These are phyloP conservation scores for Micronycteris hirsuta DNA, from an alignment of 2,113 vertebrate genomes.

Conservation along the genomic window DNA sequence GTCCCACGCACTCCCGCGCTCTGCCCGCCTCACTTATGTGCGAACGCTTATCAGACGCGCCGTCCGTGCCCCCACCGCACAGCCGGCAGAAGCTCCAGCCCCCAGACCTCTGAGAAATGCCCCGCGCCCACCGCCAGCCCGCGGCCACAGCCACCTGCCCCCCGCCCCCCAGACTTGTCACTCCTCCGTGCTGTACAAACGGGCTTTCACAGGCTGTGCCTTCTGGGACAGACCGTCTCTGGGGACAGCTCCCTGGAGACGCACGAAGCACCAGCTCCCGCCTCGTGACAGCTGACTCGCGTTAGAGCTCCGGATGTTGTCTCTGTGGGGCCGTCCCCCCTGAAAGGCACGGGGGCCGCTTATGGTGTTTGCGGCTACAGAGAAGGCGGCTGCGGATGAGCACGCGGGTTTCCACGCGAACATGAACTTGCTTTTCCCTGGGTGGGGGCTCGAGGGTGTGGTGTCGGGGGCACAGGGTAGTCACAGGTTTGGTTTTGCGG, in stretches of 20 bases:
- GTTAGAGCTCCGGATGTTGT: rapidly evolving
- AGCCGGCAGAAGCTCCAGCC: rapidly evolving
- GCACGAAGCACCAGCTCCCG: rapidly evolving
- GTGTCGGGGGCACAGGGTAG: rapidly evolving
- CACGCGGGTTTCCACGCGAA: rapidly evolving
- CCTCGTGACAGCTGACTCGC: rapidly evolving
- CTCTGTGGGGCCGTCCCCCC: too few species aligned
- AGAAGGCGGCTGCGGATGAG: rapidly evolving
- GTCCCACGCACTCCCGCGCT: rapidly evolving
- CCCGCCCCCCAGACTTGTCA: rapidly evolving
- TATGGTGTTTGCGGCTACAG: neutral
- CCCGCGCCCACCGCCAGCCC: rapidly evolving
- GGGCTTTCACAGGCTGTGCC: rapidly evolving
- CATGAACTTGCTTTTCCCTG: neutral
- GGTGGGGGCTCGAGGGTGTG: neutral
- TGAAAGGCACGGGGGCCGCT: too few species aligned
- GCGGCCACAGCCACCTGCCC: neutral
- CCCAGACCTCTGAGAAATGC: rapidly evolving
- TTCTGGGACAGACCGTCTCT: too few species aligned
- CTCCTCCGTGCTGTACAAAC: neutral
- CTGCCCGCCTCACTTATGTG: rapidly evolving
- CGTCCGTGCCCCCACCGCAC: rapidly evolving
- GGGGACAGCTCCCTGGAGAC: too few species aligned
- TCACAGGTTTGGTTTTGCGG: neutral
- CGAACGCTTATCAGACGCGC: rapidly evolving